phyloP scores from a whole-genome alignment of 2,888 invertebrate genomes.

The Thyatira batis region DNA sequence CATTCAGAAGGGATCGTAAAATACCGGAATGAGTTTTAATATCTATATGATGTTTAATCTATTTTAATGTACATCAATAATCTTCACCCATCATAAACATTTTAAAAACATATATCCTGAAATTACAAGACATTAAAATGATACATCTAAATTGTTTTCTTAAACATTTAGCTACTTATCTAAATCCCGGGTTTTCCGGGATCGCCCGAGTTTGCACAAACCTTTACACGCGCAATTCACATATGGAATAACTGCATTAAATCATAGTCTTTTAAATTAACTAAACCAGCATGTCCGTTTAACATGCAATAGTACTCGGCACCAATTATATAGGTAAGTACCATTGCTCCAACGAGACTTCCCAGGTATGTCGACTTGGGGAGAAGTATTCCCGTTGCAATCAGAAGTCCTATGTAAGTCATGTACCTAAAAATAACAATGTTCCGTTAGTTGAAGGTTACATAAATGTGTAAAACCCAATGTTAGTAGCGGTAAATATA shows the following conservation, averaged over 20 bases:
- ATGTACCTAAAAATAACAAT: constrained; percentile 83
- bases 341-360: constrained; percentile 89
- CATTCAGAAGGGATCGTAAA: background rate
- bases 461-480: constrained; percentile 6
- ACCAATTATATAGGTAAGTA: constrained; percentile 90
- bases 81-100: background rate
- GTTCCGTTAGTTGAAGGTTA: background rate
- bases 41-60: background rate
- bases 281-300: constrained; percentile 75
- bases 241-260: constrained; percentile 53
- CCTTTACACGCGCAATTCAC: constrained; percentile 22
- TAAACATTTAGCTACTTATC: too few species aligned
- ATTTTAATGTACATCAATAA: background rate
- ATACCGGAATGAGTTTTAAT: background rate
- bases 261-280: constrained; percentile 64
- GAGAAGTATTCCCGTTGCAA: constrained; percentile 93
- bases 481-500: background rate
- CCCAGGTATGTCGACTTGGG: constrained; percentile 90
- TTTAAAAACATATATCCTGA: background rate
- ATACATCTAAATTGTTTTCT: background rate
- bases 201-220: background rate
- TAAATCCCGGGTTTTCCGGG: background rate
- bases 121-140: background rate
- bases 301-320: constrained; percentile 88
- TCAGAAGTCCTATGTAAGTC: constrained; percentile 91